phyloP scores from a whole-genome alignment of 2,797 vertebrate species.

The Naso thynnoides region DNA sequence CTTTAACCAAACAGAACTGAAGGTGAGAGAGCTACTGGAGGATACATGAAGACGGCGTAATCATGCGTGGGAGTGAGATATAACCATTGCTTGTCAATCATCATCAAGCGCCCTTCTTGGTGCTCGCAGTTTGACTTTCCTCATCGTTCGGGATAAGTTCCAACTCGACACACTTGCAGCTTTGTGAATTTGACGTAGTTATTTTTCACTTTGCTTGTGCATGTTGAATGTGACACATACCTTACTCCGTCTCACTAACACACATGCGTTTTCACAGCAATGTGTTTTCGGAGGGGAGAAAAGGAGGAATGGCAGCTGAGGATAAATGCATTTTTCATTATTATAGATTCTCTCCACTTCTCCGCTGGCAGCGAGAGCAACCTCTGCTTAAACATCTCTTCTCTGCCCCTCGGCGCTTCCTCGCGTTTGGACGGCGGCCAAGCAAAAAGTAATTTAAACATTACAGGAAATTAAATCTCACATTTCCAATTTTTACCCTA shows the following conservation, averaged over 20 bases:
- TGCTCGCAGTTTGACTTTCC: conserved; percentile 71
- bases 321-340: conserved; percentile 85
- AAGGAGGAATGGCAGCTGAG: conserved; percentile 73
- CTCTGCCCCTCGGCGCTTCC: conserved; percentile 88
- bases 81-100: conserved; percentile 79
- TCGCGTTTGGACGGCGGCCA: conserved; percentile 74
- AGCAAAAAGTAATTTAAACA: conserved; percentile 96
- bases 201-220: conserved; percentile 60
- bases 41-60: conserved; percentile 72
- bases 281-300: conserved; percentile 53
- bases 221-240: conserved; percentile 71
- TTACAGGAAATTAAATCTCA: conserved; percentile 99
- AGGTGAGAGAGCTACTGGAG: conserved; percentile 77
- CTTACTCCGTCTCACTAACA: conserved; percentile 69
- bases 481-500: conserved; percentile 95
- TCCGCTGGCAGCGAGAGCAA: conserved; percentile 88
- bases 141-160: conserved; percentile 65
- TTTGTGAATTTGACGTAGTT: conserved; percentile 57
- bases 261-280: conserved; percentile 52
- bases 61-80: conserved; percentile 73
- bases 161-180: conserved; percentile 46
- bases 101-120: conserved; percentile 69
- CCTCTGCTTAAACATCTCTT: conserved; percentile 94
- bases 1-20: conserved; percentile 76
- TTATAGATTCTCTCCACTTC: conserved; percentile 84